Evolutionary conservation across 2,113 vertebrate species (phyloP).

Genomic region (Pelvicachromis taeniatus): DNA sequence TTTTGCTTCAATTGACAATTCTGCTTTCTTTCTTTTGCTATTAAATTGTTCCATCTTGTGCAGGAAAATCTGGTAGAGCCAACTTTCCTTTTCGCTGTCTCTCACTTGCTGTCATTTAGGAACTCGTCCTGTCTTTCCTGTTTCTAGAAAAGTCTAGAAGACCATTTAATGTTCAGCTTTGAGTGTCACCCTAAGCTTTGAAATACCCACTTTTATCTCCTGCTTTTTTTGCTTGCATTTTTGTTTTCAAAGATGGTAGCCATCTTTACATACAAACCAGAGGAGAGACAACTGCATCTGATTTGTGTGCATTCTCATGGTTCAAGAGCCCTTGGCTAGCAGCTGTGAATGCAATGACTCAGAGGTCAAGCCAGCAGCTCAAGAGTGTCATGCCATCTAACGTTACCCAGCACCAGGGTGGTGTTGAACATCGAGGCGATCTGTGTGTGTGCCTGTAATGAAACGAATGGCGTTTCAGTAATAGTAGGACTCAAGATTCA

Average conservation of each 20-base stretch:
- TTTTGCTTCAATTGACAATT: not conserved
- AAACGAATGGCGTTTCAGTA: slow-evolving; percentile 7
- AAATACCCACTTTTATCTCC: not conserved
- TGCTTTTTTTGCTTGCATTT: not conserved
- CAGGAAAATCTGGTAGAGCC: not conserved
- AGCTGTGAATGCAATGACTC: slow-evolving; percentile 22
- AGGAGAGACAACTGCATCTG: not conserved
- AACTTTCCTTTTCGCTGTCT: not conserved
- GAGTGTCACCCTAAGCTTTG: not conserved
- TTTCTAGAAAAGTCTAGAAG: not conserved
- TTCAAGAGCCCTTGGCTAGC: not conserved
- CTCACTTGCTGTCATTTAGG: not conserved
- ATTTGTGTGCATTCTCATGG: not conserved
- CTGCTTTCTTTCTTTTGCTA: not conserved
- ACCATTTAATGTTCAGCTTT: not conserved
- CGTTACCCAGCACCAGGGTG: not conserved
- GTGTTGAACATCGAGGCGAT: not conserved
- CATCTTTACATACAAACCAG: not conserved
- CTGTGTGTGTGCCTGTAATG: not conserved
- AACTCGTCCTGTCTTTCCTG: not conserved
- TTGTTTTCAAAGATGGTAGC: not conserved
- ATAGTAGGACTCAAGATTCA: not conserved
- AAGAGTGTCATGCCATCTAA: not conserved
- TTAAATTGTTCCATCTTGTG: not conserved
- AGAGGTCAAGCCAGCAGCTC: slow-evolving; percentile 4